Conservation (phyloP, 2,113 vertebrate genomes). For the Emydocephalus ijimae region DNA sequence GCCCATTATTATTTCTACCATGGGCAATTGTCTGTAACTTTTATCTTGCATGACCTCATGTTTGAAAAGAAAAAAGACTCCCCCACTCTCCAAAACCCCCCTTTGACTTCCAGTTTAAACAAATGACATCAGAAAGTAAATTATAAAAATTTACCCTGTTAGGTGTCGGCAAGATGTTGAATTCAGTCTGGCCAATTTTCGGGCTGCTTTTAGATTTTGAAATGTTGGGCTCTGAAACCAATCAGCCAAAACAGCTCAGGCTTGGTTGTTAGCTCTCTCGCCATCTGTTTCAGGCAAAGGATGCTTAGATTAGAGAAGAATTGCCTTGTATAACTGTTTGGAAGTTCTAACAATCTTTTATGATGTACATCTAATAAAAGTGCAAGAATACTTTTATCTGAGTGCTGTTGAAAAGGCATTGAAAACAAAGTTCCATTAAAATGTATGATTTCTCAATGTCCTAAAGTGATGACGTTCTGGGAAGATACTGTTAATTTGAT, state of each 20-base stretch:
- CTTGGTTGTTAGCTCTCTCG: too few species aligned
- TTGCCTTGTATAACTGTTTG: neutral
- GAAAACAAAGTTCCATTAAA: neutral
- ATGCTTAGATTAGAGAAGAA: neutral
- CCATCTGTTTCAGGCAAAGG: neutral
- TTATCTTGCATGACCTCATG: neutral
- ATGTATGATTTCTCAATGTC: neutral
- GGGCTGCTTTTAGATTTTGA: neutral
- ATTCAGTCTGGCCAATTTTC: neutral
- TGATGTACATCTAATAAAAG: neutral
- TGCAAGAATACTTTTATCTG: neutral
- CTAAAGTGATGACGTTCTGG: neutral
- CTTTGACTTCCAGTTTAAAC: neutral
- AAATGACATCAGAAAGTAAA: neutral
- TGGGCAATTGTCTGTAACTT: neutral
- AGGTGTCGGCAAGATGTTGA: neutral
- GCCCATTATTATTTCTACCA: conserved; percentile 28
- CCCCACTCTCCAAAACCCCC: neutral
- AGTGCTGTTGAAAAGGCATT: neutral
- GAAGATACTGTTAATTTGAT: neutral
- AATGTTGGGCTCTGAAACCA: neutral
- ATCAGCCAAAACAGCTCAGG: neutral
- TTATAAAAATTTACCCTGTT: neutral
- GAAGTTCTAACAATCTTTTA: neutral
- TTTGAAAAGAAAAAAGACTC: neutral